Base-by-base conservation (phyloP, 2,113 vertebrate species). In the Toxotes jaculatrix region DNA sequence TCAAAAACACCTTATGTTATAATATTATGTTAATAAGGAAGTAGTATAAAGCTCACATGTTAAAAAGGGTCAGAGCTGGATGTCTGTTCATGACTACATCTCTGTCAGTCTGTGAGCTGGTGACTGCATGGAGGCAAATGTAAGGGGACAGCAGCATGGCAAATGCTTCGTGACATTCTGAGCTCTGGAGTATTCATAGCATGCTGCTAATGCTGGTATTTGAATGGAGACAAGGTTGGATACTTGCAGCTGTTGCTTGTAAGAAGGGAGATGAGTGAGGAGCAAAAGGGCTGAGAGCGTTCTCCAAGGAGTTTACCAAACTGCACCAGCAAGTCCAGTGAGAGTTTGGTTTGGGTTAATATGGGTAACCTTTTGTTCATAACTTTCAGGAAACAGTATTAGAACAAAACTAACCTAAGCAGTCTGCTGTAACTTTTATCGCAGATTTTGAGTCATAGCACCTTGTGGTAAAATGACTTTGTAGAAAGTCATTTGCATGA, bases 231-330 rank as follows among this genome's bases (percentile, higher is more conserved):
- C 12, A 1, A 65, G 70, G 77, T 43, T 3, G 47, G 61, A 34
- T 40, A 27, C 45, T 16, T 87, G 89, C 91, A 91, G 91, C 88
- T 93, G 93, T 84, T 78, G 73, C 57, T 49, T 23, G 32, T 21
- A 45, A 65, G 45, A 63, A 5, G 19, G 17, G 51, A 79, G 66
- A 77, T 45, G 71, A 79, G 64, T 53, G 84, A 72, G 13, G 47
- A 53, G 60, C 63, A 23, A 62, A 49, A 34, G 17, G 55, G 36
- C 49, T 6, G 40, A 68, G 31, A 69, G 40, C 1, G 23, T 82
- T 38, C 32, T 17, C 59, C 1, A 5, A 42, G 38, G 40, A 62
- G 34, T 66, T 55, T 6, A 45, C 19, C 49, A 59, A 56, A 70
- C 34, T 12, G 59, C 43, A 43, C n/a, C n/a, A 45, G 34, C 4